Base-by-base conservation (phyloP, 2,113 vertebrate species). In the Takifugu flavidus region DNA sequence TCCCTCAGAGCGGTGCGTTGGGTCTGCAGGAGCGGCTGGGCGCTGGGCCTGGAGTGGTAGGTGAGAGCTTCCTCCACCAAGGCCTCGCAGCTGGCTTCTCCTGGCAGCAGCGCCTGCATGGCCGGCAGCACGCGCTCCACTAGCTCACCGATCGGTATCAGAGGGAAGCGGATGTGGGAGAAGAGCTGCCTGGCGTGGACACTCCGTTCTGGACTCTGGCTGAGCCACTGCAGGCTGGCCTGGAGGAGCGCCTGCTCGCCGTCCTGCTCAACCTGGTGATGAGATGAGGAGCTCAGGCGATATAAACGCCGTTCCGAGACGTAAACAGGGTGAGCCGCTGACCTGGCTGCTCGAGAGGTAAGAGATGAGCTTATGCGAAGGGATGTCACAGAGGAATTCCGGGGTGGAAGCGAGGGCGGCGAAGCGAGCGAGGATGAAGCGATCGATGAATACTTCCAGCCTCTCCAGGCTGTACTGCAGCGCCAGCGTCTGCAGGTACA, bases 401-500 rank as follows among this genome's bases (percentile, higher is more conserved):
- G 92, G 89, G 0, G 92, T 96, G 90, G 94, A 91, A 6, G 93
- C 94, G 5, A 99, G 92, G 0, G 90, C 90, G 74, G 91, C 83
- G 0, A 98, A 98, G 82, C 82, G 93, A 51, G 90, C 74, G 63
- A 98, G 86, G 70, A 99, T 84, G 67, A 98, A 99, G 46, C 75
- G 72, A n/a, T 98, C 95, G 0, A 99, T 92, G 87, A 90, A 98
- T 71, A 88, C 45, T 29, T 96, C 93, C 0, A 99, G 92, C 20
- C 91, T 89, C 79, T 94, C 92, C 81, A 99, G 91, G 70, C 92
- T 96, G 87, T 97, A 99, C 77, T 95, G 92, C 29, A 92, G 92
- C 52, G 96, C 94, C 56, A 98, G 89, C 65, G 96, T 92, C 66
- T 99, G 96, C 46, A 99, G 91, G 87, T 96, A 94, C 54, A 99